phyloP scores from a whole-genome alignment of 2,888 invertebrate species.

The Scaptomyza caliginosa region DNA sequence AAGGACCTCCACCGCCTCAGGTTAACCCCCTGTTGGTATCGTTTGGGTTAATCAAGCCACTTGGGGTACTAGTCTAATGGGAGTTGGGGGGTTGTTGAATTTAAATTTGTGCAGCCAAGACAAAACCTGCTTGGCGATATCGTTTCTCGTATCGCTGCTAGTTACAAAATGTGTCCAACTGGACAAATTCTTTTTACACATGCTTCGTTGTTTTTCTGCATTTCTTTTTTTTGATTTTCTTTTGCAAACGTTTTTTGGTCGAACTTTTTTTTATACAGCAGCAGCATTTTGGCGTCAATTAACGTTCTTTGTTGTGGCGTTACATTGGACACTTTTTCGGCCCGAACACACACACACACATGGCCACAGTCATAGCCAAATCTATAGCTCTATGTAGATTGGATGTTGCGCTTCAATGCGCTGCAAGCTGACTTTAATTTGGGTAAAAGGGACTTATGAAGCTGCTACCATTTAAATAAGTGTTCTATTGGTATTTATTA shows the following conservation, averaged over 20 bases:
- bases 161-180: slow-evolving; percentile 58
- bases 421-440: slow-evolving; percentile 26
- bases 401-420: slow-evolving; percentile 73
- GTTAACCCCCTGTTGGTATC: slow-evolving; percentile 35
- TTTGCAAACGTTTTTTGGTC: slow-evolving; percentile 7
- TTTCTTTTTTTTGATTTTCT: slow-evolving; percentile 19
- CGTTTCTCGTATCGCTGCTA: slow-evolving; percentile 52
- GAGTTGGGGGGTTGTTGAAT: slow-evolving; percentile 29
- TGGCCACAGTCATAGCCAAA: slow-evolving; percentile 55
- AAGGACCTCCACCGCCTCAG: slow-evolving; percentile 5
- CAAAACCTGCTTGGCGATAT: slow-evolving; percentile 30
- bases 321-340: slow-evolving; percentile 82
- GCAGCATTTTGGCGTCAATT: slow-evolving; percentile 81
- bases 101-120: slow-evolving; percentile 58
- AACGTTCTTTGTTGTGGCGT: slow-evolving; percentile 83
- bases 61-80: slow-evolving; percentile 40
- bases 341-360: slow-evolving; percentile 32
- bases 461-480: slow-evolving; percentile 9
- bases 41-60: slow-evolving; percentile 77
- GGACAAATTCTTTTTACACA: slow-evolving; percentile 69
- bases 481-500: no score
- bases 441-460: slow-evolving; percentile 2
- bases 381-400: slow-evolving; percentile 69
- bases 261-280: slow-evolving; percentile 39
- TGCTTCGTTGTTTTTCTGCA: slow-evolving; percentile 35